Evolutionary conservation across 2,797 vertebrate genomes (phyloP), one percentile per base, ranked within the genome.

Genomic region (Pristis pectinata): DNA sequence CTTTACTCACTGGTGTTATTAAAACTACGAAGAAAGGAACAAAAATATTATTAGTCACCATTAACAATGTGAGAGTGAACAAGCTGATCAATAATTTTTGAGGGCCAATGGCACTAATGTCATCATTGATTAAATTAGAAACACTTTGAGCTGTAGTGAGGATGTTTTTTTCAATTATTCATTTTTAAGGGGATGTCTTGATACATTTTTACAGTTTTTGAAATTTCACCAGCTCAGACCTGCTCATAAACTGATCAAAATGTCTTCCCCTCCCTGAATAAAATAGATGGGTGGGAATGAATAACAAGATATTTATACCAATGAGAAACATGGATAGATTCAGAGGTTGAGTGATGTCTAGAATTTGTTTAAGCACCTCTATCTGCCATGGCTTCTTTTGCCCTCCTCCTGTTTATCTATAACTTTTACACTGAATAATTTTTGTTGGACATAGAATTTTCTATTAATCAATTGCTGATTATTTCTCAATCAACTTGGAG

Each of bases 51-150:
- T 76, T 30, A 53, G 67, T 76, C 67, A 49, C 67, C 30, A 74
- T 74, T 93, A 93, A 93, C 37, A 72, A 93, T 44, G 64, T 93
- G 67, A 94, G 44, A 53, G 70, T 53, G 92, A 94, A 70, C 41
- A 17, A 74, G 67, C 67, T 94, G 70, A 94, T 94, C 92, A 11
- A 94, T 94, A 76, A 72, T 94, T 89, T 94, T 94, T 74, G 92
- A 76, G 70, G 24, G 92, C 92, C 92, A 94, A 94, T 76, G 72
- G 53, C 70, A 76, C 92, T 7, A 41, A 76, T 4, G 70, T 76
- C 49, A 72, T 44, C 92, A 94, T 94, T 94, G 70, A 94, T 94
- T 94, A 94, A 92, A 94, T 74, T 72, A 72, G 70, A 49, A 94
- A 74, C 27, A 1, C 70, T 94, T 76, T 94, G 92, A 94, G 92